Conservation (phyloP, 2,888 invertebrate species). For the Argyresthia albistria region DNA sequence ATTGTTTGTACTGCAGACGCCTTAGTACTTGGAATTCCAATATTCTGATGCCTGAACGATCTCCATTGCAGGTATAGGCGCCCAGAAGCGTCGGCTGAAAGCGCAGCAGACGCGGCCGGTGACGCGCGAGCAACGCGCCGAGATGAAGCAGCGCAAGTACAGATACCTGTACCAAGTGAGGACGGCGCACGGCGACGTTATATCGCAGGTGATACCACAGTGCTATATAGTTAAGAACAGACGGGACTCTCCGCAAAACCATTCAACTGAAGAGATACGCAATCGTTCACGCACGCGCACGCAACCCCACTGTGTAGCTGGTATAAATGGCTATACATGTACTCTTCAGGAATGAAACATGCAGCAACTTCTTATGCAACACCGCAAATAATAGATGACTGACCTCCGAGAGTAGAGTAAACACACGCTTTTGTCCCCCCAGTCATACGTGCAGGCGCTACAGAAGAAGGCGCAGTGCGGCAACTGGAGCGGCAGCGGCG, state of each 20-base stretch:
- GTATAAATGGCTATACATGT: not conserved
- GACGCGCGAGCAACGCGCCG: constrained; percentile 83
- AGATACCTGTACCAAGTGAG: constrained; percentile 91
- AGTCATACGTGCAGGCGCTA: constrained; percentile 86
- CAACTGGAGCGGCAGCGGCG: constrained; percentile 54
- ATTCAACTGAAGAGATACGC: too few species aligned
- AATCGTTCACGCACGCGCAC: too few species aligned
- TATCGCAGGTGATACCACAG: constrained; percentile 89
- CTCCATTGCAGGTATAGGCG: constrained; percentile 41
- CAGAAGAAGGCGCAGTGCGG: constrained; percentile 80
- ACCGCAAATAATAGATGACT: not conserved
- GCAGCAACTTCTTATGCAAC: not conserved
- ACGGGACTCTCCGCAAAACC: too few species aligned
- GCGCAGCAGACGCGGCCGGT: constrained; percentile 57
- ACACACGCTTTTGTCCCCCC: not conserved
- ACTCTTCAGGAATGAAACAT: too few species aligned
- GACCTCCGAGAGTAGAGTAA: not conserved
- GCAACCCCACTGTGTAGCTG: too few species aligned
- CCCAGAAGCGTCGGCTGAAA: constrained; percentile 53
- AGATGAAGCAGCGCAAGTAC: constrained; percentile 87
- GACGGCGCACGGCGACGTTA: constrained; percentile 91
- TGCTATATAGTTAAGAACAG: too few species aligned
- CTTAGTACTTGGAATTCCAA: too few species aligned
- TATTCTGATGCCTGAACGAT: too few species aligned
- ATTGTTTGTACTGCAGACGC: too few species aligned